Base-by-base conservation (phyloP, 2,888 invertebrate species). In the Rhyacophila evoluta region DNA sequence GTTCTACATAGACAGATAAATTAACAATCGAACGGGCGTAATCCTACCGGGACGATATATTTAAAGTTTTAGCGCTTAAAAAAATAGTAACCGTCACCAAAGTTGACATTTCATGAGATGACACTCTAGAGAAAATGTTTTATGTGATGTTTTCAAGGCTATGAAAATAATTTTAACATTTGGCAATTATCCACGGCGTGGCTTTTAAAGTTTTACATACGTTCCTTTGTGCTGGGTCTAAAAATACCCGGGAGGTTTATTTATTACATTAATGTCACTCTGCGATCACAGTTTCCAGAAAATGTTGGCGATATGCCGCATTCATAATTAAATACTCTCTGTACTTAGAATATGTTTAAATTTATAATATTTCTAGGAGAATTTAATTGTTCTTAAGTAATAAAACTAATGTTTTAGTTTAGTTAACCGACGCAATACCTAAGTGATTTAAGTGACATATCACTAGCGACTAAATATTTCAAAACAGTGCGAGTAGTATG, bases 91-190 rank as follows among this genome's bases (percentile, higher is more conserved):
- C 55, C 12, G 55, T 55, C 55, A 25, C 10, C 19, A 25, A 19
- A 55, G 55, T 3, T 55, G 55, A 55, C 55, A 55, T 55, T 55
- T 55, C 55, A 55, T 55, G 19, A 55, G 15, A 55, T 19, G 55
- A 55, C 19, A 55, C 55, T 19, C 55, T 19, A 15, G 25, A 19
- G 55, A 55, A 55, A 55, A 6, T 12, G 12, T 12, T 55, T 4
- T 2, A 55, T 8, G 19, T 55, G 55, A 55, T 55, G 55, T 55
- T 10, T 55, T 77, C 77, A 77, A 77, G 77, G 77, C 71, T 41
- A 77, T 36, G 72, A 77, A 77, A 77, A 77, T 72, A 71, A 72
- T 77, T 77, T 77, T 72, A 77, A 77, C 72, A 72, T 72, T 77
- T 77, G 77, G 77, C 77, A 77, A 70, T 39, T 19, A 41, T 77